Base-by-base conservation (phyloP, 2,888 invertebrate species). In the Lycaena phlaeas region DNA sequence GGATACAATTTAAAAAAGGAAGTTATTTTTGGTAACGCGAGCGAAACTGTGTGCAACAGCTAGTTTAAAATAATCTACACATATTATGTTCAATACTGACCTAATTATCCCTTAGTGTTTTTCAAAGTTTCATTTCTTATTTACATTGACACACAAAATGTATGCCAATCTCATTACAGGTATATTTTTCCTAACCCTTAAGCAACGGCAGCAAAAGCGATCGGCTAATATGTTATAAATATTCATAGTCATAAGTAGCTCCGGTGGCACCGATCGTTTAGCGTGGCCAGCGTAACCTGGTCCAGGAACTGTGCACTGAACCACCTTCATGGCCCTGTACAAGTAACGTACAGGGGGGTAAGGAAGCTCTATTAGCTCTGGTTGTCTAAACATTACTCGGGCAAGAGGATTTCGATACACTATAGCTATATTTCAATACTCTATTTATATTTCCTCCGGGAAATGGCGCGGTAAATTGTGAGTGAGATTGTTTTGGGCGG, bases 231-330 rank as follows among this genome's bases (percentile, higher is more conserved):
- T 61, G 73, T 76, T 76, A 81, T 81, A 81, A 81, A 81, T 81
- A 81, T 81, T 79, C 81, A 81, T 78, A 70, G 71, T 65, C 65
- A 70, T 78, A 81, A 81, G 79, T 74, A 81, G 76, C 77, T 73
- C 52, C 63, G 59, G 50, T 69, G 68, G 72, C 69, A 77, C 73
- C 68, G 73, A 77, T 67, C 76, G 70, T 67, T 81, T 76, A 75
- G 52, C 54, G 36, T 48, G 45, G 25, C 77, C 69, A 65, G 28
- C 42, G 3, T 36, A 17, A 22, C 7, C 4, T 39, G 59, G 54
- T 39, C 52, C 39, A 28, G 17, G 22, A 36, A 41, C 28, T 11
- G 14, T 28, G 36, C 14, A 36, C 18, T 22, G 22, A 28, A 10
- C 11, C 14, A 7, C 7, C 25, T n/a, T 28, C 38, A 22, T 14